Percentiles rank a stretch among this genome's conserved stretches.
Evolutionary conservation across 2,888 invertebrate species (phyloP).

Genomic region (Teleiodes luculella): DNA sequence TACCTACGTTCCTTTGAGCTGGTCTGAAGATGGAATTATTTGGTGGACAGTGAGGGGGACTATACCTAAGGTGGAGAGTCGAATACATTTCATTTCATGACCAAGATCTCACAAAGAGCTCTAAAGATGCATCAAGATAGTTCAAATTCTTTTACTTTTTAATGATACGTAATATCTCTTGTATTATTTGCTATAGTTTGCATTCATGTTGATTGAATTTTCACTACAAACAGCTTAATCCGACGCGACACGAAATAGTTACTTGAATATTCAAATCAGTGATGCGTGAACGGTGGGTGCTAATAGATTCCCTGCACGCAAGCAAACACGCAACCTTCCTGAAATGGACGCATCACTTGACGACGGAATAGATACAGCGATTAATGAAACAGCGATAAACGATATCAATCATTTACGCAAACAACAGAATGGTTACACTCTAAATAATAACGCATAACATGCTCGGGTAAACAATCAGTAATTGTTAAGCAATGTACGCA

Average conservation of each 20-base stretch:
- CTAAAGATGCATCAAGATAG: too few relatives aligned
- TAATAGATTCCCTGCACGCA: conserved; percentile 5
- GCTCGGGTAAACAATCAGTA: conserved; percentile 14
- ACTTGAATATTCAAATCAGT: background rate
- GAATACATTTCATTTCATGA: too few relatives aligned
- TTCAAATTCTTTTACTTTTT: too few relatives aligned
- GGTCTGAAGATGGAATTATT: too few relatives aligned
- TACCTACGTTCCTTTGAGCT: too few relatives aligned
- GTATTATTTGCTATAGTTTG: too few relatives aligned
- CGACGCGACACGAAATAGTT: background rate
- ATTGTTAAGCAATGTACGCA: conserved; percentile 2
- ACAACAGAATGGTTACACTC: conserved; percentile 15
- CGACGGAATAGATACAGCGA: conserved; percentile 7
- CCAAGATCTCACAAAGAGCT: too few relatives aligned
- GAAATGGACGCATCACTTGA: conserved; percentile 1
- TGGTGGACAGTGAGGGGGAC: too few relatives aligned
- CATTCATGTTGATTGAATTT: background rate
- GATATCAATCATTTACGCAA: conserved; percentile 15
- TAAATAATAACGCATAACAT: conserved; percentile 20
- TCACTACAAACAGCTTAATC: background rate
- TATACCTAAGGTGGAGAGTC: too few relatives aligned
- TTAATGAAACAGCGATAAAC: conserved; percentile 8
- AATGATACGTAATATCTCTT: too few relatives aligned
- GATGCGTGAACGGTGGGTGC: background rate
- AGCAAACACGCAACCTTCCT: background rate